phyloP scores from a whole-genome alignment of 1,140 invertebrate genomes.

The Sminthurides bifidus region DNA sequence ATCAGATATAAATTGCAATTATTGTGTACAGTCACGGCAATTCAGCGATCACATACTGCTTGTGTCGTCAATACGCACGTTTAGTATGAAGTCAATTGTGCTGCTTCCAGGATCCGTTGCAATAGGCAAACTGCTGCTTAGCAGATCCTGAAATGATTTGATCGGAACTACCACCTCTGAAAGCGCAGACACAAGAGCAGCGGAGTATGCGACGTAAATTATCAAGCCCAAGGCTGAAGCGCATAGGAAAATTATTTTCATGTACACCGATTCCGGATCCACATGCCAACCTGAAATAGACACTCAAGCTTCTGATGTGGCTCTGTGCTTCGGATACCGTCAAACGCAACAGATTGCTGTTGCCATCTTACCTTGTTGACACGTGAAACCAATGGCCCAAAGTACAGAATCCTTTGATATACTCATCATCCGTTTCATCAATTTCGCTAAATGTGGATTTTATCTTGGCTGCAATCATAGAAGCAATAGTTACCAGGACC shows the following conservation, averaged over 20 bases:
- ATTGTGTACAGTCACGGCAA: too few relatives aligned
- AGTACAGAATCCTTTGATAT: slow-evolving; percentile 4
- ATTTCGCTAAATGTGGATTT: background rate
- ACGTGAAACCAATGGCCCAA: slow-evolving; percentile 1
- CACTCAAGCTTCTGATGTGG: background rate
- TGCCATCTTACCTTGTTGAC: slow-evolving; percentile 3
- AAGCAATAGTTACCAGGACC: background rate
- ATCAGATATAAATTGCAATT: background rate
- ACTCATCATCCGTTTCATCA: background rate
- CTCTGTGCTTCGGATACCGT: background rate
- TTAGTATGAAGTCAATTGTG: background rate
- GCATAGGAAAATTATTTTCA: slow-evolving; percentile 7
- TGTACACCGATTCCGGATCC: background rate
- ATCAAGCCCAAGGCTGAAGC: slow-evolving; percentile 9
- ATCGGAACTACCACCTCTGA: slow-evolving; percentile 14
- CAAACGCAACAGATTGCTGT: background rate
- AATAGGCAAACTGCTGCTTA: background rate
- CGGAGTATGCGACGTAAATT: slow-evolving; percentile 17
- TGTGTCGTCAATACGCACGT: background rate
- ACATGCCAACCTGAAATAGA: background rate
- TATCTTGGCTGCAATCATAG: background rate
- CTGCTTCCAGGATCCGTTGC: background rate
- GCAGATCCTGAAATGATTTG: slow-evolving; percentile 6
- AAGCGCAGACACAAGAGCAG: slow-evolving; percentile 13
- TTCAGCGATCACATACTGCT: too few relatives aligned